A percentile compares a stretch with the other conserved stretches of the same genome.
Conservation (phyloP, 2,888 invertebrate species). For the Elmis aenea region DNA sequence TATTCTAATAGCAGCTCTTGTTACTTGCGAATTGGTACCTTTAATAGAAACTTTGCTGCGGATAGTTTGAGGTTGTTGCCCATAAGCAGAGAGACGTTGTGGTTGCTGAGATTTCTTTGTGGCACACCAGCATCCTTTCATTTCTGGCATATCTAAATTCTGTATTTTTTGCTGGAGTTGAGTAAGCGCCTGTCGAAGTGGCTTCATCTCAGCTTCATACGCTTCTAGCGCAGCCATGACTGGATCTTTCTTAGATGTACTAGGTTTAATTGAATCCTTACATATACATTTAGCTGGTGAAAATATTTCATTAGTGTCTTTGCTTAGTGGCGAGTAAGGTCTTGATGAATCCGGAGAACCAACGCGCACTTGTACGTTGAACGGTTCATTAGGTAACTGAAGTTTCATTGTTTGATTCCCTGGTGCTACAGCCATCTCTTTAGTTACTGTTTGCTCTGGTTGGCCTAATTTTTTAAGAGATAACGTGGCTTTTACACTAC, state of each 20-base stretch:
- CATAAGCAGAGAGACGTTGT: too few species aligned
- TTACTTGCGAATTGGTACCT: too few species aligned
- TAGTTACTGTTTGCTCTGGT: background rate
- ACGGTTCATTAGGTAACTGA: background rate
- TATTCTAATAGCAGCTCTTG: too few species aligned
- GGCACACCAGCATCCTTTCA: constrained; percentile 15
- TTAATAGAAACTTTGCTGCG: too few species aligned
- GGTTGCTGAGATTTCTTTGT: background rate
- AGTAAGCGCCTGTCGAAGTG: constrained; percentile 21
- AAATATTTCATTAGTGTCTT: background rate
- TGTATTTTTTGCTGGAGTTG: constrained; percentile 25
- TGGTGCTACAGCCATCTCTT: background rate
- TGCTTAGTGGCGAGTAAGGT: background rate
- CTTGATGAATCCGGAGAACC: background rate
- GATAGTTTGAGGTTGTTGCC: too few species aligned
- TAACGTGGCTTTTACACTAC: background rate
- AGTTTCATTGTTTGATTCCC: constrained; percentile 1
- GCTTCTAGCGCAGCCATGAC: constrained; percentile 24
- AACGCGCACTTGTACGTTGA: too few species aligned
- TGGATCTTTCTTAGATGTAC: constrained; percentile 15
- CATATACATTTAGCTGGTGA: background rate
- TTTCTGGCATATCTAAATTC: constrained; percentile 25
- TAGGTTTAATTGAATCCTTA: constrained; percentile 1
- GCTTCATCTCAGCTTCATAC: constrained; percentile 29
- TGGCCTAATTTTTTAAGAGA: constrained; percentile 2